Percentiles rank a stretch among this genome's conserved stretches.
Conservation (phyloP, 2,113 vertebrate genomes). For the Carassius auratus region DNA sequence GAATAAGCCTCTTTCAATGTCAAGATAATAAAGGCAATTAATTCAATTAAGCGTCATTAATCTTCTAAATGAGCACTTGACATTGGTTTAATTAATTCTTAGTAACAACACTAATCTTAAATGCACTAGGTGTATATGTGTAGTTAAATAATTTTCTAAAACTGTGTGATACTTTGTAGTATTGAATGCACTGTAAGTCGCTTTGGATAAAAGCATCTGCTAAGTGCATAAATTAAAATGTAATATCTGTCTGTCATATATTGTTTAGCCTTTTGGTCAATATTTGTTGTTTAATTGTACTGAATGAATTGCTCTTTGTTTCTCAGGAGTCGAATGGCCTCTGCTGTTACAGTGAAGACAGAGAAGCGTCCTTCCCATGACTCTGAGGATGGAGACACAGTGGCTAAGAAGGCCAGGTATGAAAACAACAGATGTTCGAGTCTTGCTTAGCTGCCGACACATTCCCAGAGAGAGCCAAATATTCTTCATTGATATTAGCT, state of each 20-base stretch:
- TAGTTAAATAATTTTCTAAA: not conserved
- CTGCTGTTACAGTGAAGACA: conserved; percentile 81
- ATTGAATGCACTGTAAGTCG: not conserved
- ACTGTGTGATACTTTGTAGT: not conserved
- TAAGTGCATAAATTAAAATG: no score
- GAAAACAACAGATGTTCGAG: conserved; percentile 11
- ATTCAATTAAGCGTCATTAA: not conserved
- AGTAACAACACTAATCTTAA: not conserved
- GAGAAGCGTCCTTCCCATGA: conserved; percentile 79
- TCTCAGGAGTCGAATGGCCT: conserved; percentile 90
- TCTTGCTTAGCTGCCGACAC: conserved; percentile 11
- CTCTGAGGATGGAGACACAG: conserved; percentile 83
- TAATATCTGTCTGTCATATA: not conserved
- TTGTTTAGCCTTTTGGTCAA: not conserved
- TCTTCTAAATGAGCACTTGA: not conserved
- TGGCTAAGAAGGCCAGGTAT: conserved; percentile 93
- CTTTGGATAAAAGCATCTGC: no score
- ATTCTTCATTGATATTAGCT: not conserved
- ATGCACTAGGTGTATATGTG: no score
- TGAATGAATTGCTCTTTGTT: not conserved
- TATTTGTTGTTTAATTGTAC: not conserved
- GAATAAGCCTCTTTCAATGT: not conserved
- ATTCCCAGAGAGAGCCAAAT: not conserved
- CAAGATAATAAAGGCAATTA: not conserved
- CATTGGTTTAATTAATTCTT: not conserved